These are phyloP conservation scores for Nasonia vitripennis DNA, from an alignment of 1,140 invertebrate species.

Conservation along the genomic window DNA sequence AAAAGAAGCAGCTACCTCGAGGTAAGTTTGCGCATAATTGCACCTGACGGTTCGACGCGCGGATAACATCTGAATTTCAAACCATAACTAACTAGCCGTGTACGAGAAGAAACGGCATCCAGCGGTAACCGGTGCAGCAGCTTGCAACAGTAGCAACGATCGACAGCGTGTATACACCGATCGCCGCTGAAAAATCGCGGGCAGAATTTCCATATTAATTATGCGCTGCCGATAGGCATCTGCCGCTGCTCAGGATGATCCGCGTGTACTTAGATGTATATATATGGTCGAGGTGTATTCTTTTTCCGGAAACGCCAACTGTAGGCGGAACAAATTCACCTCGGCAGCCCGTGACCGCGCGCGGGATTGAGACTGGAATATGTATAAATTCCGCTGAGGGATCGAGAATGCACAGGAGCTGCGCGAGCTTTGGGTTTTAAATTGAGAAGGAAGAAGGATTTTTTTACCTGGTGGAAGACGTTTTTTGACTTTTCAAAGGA, in stretches of 20 bases:
- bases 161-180: too few relatives aligned
- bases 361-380: conserved; percentile 1
- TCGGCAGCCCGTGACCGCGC: conserved; percentile 14
- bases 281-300: not conserved
- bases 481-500: not conserved
- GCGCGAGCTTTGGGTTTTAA: not conserved
- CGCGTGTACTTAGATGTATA: not conserved
- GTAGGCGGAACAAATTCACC: conserved; percentile 55
- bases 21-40: too few relatives aligned
- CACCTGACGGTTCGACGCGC: too few relatives aligned
- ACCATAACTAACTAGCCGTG: too few relatives aligned
- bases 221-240: conserved; percentile 1
- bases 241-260: not conserved
- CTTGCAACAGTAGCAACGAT: too few relatives aligned
- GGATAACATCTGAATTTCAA: too few relatives aligned
- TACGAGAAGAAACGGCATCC: too few relatives aligned
- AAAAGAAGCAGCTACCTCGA: too few relatives aligned
- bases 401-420: too few relatives aligned
- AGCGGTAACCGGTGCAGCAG: too few relatives aligned
- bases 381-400: not conserved
- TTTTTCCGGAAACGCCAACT: conserved; percentile 53
- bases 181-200: conserved; percentile 26
- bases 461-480: not conserved
- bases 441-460: not conserved
- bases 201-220: conserved; percentile 47